phyloP scores from a whole-genome alignment of 2,888 invertebrate species.

The Drosophila koepferae region DNA sequence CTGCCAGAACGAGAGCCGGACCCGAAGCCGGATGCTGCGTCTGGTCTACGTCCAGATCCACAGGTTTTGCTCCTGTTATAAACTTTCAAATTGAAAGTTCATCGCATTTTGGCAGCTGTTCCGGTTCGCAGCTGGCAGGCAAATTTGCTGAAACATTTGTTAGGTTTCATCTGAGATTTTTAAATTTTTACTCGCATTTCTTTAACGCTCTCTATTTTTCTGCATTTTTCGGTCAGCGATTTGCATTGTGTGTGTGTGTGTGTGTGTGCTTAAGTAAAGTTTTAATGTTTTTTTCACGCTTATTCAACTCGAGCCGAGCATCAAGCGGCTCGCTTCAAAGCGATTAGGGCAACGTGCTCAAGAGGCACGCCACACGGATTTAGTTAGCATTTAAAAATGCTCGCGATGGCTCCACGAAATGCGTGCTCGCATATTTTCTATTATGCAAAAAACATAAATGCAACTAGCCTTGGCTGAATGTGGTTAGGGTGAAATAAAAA shows the following conservation, averaged over 20 bases:
- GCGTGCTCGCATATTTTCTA: conserved; percentile 31
- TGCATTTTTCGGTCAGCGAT: background rate
- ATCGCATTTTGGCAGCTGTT: conserved; percentile 57
- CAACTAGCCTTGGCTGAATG: conserved; percentile 62
- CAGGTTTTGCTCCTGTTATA: conserved; percentile 11
- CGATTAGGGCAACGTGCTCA: conserved; percentile 69
- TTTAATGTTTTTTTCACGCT: conserved; percentile 49
- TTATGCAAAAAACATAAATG: conserved; percentile 71
- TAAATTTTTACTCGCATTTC: conserved; percentile 18
- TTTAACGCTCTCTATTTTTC: background rate
- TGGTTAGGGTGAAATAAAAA: conserved; percentile 12
- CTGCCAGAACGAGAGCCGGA: background rate
- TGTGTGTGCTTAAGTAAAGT: conserved; percentile 10
- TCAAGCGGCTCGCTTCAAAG: conserved; percentile 9
- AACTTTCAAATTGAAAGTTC: conserved; percentile 74
- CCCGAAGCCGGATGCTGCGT: background rate
- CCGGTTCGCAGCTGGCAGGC: conserved; percentile 32
- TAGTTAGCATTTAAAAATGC: conserved; percentile 71
- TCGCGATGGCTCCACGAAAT: conserved; percentile 37
- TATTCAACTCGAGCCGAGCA: conserved; percentile 14
- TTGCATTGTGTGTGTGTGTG: too few species aligned
- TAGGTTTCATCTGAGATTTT: conserved; percentile 8
- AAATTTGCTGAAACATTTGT: conserved; percentile 40
- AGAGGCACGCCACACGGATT: conserved; percentile 62
- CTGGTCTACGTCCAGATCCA: background rate